Percentiles rank a stretch among this genome's conserved stretches.
phyloP scores from a whole-genome alignment of 1,140 invertebrate genomes.

The Drosophila erecta region DNA sequence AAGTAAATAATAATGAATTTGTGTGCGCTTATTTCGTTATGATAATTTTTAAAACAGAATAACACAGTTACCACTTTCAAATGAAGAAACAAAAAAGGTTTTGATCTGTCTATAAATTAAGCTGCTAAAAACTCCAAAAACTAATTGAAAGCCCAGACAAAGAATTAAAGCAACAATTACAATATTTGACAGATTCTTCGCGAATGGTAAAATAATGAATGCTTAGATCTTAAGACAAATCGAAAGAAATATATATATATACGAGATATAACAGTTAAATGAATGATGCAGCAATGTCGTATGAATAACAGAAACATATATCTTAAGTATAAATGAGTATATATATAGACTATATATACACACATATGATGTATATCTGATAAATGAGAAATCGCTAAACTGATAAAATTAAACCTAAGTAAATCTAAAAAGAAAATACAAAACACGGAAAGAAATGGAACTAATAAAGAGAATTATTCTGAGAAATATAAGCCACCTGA shows the following conservation, averaged over 20 bases:
- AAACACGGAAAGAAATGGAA: constrained; percentile 67
- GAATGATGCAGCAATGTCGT: constrained; percentile 61
- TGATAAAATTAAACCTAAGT: constrained; percentile 72
- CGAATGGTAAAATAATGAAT: constrained; percentile 49
- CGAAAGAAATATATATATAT: constrained; percentile 53
- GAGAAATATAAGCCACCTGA: constrained; percentile 58
- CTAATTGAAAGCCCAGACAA: constrained; percentile 17
- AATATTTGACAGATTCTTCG: constrained; percentile 47
- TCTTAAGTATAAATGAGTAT: constrained; percentile 67
- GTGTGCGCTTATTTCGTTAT: constrained; percentile 46
- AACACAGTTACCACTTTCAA: constrained; percentile 25
- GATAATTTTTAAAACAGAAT: constrained; percentile 32
- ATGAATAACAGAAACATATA: constrained; percentile 57
- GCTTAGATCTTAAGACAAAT: constrained; percentile 69
- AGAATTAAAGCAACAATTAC: constrained; percentile 27
- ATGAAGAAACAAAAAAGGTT: constrained; percentile 16
- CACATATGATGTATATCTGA: constrained; percentile 65
- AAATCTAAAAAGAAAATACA: constrained; percentile 59
- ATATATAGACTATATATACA: constrained; percentile 58
- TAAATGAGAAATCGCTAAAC: constrained; percentile 76
- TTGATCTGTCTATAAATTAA: constrained; percentile 18
- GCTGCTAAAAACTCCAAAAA: constrained; percentile 25
- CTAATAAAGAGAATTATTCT: constrained; percentile 83
- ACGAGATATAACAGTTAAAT: constrained; percentile 42
- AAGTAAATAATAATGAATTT: constrained; percentile 33